Base-by-base conservation (phyloP, 2,888 invertebrate genomes). In the Zhuqinia jingwanae region DNA sequence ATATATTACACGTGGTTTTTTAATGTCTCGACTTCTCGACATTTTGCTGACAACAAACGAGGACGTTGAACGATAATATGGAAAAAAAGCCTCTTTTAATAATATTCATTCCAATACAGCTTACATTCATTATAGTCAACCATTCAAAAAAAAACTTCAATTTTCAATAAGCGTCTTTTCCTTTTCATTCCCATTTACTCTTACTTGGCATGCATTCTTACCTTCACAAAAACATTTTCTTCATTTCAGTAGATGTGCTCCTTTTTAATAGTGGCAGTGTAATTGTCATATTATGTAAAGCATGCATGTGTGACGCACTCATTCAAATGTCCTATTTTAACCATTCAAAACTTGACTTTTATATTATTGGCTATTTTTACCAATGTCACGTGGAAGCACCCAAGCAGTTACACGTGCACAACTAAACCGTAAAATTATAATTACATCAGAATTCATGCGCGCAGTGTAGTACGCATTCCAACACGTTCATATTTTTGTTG, bases 91-190 rank as follows among this genome's bases (percentile, higher is more conserved):
- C n/a, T n/a, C n/a, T n/a, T 60, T 22, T 45, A 77, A 60, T 45
- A 77, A 22, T 60, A 45, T 45, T 60, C 60, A 27, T 58, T 60
- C n/a, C 25, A 77, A 77, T 77, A 25, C 60, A 77, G 15, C 58
- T 77, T 77, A 77, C 77, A 77, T 45, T 45, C 77, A 60, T 77
- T 76, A n/a, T 76, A 56, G n/a, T 1, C 22, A 30, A 27, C 75
- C 45, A 53, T 76, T 77, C 60, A 60, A n/a, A n/a, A n/a, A n/a
- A n/a, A n/a, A 77, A 60, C 27, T 60, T 77, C 45, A 77, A 77
- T 77, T 60, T 60, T 60, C 77, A 56, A 56, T 36, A 27, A 75
- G 75, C 27, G 8, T 17, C 53, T 1, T 42, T 17, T 45, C 2
- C 11, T 42, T n/a, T 70, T 25, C 22, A 25, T 15, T 15, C 15